Evolutionary conservation across 1,140 invertebrate species (phyloP).

Genomic region (Drosophila varians): DNA sequence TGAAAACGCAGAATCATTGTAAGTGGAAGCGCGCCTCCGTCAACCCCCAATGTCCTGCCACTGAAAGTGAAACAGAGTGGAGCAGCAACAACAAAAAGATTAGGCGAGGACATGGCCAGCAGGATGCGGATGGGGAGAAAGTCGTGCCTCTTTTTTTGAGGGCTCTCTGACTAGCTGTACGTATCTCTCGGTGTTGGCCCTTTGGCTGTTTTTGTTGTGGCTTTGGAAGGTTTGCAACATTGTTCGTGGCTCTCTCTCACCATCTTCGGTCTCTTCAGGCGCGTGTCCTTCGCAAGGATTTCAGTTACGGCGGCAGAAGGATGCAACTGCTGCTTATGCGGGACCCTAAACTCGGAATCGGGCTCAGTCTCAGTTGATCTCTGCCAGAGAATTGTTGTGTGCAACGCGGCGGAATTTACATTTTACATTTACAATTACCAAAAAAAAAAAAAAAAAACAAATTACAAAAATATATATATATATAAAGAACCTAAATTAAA

Average conservation of each 20-base stretch:
- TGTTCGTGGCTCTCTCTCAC: constrained; percentile 36
- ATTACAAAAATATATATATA: constrained; percentile 12
- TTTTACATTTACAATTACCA: constrained; percentile 45
- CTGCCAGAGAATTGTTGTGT: constrained; percentile 80
- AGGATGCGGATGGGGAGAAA: constrained; percentile 42
- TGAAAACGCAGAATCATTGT: constrained; percentile 80
- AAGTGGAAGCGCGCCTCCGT: constrained; percentile 21
- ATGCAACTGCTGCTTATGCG: constrained; percentile 65
- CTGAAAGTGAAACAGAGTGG: constrained; percentile 70
- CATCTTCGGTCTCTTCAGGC: constrained; percentile 32
- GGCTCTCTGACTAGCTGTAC: constrained; percentile 16
- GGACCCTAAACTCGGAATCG: constrained; percentile 16
- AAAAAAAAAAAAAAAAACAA: constrained; percentile 7
- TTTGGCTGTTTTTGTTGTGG: constrained; percentile 70
- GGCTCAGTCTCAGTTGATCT: constrained; percentile 79
- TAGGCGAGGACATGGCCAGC: constrained; percentile 63
- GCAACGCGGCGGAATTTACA: constrained; percentile 71
- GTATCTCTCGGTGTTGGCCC: constrained; percentile 21
- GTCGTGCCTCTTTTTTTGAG: constrained; percentile 44
- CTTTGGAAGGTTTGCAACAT: constrained; percentile 44
- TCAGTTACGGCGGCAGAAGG: constrained; percentile 33
- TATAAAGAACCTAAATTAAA: constrained; percentile 24
- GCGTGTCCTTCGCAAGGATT: constrained; percentile 11
- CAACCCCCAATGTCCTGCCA: constrained; percentile 8
- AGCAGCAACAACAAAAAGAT: constrained; percentile 55